Base-by-base conservation (phyloP, 2,888 invertebrate genomes). In the Coelopa pilipes region DNA sequence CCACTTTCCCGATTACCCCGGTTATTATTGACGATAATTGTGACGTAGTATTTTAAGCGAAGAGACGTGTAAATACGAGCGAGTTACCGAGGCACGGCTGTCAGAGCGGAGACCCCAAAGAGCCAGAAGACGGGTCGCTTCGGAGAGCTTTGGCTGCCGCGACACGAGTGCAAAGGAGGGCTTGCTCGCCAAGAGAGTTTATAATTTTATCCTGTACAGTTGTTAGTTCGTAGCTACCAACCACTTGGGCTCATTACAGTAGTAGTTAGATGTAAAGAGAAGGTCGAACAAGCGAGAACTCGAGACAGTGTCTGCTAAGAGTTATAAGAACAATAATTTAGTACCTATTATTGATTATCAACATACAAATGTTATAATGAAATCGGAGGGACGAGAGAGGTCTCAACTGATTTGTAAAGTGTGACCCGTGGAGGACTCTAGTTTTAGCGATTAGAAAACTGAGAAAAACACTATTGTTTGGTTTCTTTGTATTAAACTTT, bases 401-500 rank as follows among this genome's bases (percentile, higher is more conserved):
- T 34, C 34, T 34, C 34, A 7, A 34, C 7, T 34, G 7, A 34
- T 34, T 34, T 34, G 34, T 34, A 34, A 34, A 34, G 34, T 34
- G 34, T 7, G 34, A 34, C 34, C 34, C 34, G 7, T 7, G 34
- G 34, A 34, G 34, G 34, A 34, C 4, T 34, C 34, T 34, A 7
- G 2, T 34, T 34, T 34, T 34, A 34, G 34, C 34, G 34, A 34
- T 34, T 7, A 34, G 34, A 34, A 34, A 34, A 34, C 34, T 7
- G 13, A 15, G 55, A 55, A 34, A 17, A 45, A 34, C 11, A 53
- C n/a, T 50, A 5, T 21, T 55, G 2, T 69, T 59, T 66, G 15
- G 19, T 49, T 59, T 70, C 47, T 60, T 60, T 60, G 49, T 62
- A 65, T 72, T 72, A 34, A 21, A 72, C 21, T 63, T 45, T 65